Evolutionary conservation across 2,888 invertebrate genomes (phyloP).

Genomic region (Pediacus dermestoides): DNA sequence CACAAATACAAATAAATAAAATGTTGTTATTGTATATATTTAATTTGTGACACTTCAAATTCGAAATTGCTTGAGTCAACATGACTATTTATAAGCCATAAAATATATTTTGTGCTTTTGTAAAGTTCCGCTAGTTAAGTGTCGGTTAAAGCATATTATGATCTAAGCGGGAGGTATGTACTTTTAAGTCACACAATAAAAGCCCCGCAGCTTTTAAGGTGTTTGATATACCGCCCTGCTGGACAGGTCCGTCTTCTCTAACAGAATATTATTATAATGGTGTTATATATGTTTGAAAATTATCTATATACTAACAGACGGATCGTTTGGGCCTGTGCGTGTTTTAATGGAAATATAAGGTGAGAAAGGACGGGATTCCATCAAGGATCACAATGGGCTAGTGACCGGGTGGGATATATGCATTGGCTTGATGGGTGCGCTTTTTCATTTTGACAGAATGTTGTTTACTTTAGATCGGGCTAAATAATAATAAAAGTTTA

Average conservation of each 20-base stretch:
- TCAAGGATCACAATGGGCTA: no score
- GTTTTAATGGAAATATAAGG: no score
- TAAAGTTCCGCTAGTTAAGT: constrained; percentile 46
- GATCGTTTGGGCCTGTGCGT: no score
- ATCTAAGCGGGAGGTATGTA: constrained; percentile 47
- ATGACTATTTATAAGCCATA: constrained; percentile 37
- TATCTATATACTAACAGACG: no score
- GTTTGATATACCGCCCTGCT: constrained; percentile 48
- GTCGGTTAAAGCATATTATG: constrained; percentile 49
- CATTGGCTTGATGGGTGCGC: no score
- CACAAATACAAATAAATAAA: constrained; percentile 26
- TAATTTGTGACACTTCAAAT: constrained; percentile 28
- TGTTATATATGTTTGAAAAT: no score
- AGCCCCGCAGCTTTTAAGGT: constrained; percentile 43
- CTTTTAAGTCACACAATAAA: constrained; percentile 47
- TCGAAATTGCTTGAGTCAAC: constrained; percentile 33
- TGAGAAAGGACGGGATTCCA: no score
- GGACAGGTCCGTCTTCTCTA: constrained; percentile 40
- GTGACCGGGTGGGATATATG: no score
- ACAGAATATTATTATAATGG: no score
- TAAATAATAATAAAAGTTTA: no score
- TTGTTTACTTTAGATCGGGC: no score
- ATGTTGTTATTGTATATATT: constrained; percentile 24
- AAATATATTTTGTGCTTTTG: constrained; percentile 46
- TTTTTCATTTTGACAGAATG: no score